Conservation (phyloP, 2,888 invertebrate genomes). For the Cenopis cana region DNA sequence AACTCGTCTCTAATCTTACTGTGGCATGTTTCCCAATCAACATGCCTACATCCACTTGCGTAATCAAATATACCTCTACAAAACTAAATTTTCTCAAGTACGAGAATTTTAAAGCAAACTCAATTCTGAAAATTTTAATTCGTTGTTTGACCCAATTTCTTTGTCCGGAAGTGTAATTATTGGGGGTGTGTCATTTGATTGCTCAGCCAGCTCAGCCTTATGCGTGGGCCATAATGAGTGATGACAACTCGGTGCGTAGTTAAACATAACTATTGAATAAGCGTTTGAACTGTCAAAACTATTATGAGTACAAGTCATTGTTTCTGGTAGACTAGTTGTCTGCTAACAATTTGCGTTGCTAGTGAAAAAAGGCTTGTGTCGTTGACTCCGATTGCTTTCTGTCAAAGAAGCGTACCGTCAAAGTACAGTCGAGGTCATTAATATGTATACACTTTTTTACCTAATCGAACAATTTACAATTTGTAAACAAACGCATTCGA, state of each 20-base stretch:
- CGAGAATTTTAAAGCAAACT: background rate
- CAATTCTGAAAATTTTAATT: background rate
- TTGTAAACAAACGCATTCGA: too few relatives aligned
- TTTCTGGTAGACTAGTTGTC: slow-evolving; percentile 25
- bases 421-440: too few relatives aligned
- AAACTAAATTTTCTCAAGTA: background rate
- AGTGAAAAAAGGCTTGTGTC: background rate
- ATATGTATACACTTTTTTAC: background rate
- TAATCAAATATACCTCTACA: too few relatives aligned
- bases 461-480: too few relatives aligned
- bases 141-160: background rate
- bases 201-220: slow-evolving; percentile 60
- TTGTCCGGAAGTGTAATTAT: slow-evolving; percentile 29
- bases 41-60: too few relatives aligned
- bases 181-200: slow-evolving; percentile 67
- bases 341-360: background rate
- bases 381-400: background rate
- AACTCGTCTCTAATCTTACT: too few relatives aligned
- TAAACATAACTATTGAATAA: slow-evolving; percentile 29
- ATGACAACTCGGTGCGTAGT: slow-evolving; percentile 16
- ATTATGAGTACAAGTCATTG: slow-evolving; percentile 20
- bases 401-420: background rate
- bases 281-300: slow-evolving; percentile 17
- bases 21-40: too few relatives aligned
- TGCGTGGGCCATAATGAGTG: slow-evolving; percentile 49